Conservation (phyloP, 1,140 invertebrate species). For the Alviniconcha marisindica region DNA sequence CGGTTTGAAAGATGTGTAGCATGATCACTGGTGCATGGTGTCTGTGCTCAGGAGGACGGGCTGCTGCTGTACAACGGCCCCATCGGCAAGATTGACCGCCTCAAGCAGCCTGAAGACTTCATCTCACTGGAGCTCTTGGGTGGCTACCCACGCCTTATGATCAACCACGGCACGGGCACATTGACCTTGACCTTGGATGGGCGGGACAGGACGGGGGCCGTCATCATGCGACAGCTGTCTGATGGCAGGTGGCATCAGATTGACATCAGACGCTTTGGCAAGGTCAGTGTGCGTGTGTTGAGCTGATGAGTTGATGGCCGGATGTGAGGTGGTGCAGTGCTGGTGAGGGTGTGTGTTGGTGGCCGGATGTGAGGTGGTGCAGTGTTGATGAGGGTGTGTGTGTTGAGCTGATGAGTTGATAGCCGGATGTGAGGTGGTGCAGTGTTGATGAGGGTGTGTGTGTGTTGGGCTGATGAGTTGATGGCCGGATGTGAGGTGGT, state of each 20-base stretch:
- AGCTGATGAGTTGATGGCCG: too few relatives aligned
- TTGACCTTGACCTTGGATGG: constrained; percentile 89
- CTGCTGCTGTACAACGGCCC: constrained; percentile 98
- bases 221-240: constrained; percentile 88
- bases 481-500: too few relatives aligned
- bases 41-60: constrained; percentile 87
- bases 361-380: too few relatives aligned
- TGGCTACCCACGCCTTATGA: constrained; percentile 91
- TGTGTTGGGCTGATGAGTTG: too few relatives aligned
- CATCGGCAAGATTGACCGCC: constrained; percentile 81
- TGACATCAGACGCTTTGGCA: constrained; percentile 96
- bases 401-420: too few relatives aligned
- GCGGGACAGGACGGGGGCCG: constrained; percentile 43
- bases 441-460: too few relatives aligned
- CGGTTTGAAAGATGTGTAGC: too few relatives aligned
- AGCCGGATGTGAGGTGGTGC: too few relatives aligned
- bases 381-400: too few relatives aligned
- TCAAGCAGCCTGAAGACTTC: constrained; percentile 82
- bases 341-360: too few relatives aligned
- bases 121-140: constrained; percentile 94
- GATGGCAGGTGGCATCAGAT: constrained; percentile 97
- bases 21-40: too few relatives aligned
- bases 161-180: constrained; percentile 95
- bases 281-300: constrained; percentile 76
- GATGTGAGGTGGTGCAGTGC: too few relatives aligned